Evolutionary conservation across 1,140 invertebrate genomes (phyloP).

Genomic region (Maniola jurtina): DNA sequence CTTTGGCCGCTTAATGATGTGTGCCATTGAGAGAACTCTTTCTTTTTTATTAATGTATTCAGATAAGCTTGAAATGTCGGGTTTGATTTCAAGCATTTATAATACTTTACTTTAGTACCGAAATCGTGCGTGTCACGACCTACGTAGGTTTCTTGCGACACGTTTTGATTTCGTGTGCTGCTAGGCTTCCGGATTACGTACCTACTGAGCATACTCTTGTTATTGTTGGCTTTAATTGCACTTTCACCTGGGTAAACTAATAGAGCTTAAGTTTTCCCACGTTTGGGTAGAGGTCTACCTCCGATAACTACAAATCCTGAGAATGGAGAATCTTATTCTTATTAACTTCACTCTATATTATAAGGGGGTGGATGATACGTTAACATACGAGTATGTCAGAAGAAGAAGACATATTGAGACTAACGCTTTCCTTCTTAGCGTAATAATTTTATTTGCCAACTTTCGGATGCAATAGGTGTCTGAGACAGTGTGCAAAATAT

Average conservation of each 20-base stretch:
- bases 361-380: too few species aligned
- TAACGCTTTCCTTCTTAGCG: too few species aligned
- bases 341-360: too few species aligned
- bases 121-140: slow-evolving; percentile 29
- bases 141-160: slow-evolving; percentile 23
- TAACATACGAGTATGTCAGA: too few species aligned
- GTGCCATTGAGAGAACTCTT: background rate
- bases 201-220: slow-evolving; percentile 21
- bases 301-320: too few species aligned
- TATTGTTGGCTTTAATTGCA: slow-evolving; percentile 47
- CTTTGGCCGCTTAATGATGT: background rate
- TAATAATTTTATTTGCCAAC: too few species aligned
- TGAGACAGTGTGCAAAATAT: too few species aligned
- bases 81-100: slow-evolving; percentile 1
- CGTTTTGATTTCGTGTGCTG: slow-evolving; percentile 5
- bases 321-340: too few species aligned
- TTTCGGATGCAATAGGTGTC: too few species aligned
- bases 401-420: too few species aligned
- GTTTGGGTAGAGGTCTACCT: too few species aligned
- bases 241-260: slow-evolving; percentile 14
- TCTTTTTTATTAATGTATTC: background rate
- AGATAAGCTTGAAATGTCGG: background rate
- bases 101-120: slow-evolving; percentile 14
- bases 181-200: slow-evolving; percentile 14
- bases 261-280: too few species aligned